Base-by-base conservation (phyloP, 2,113 vertebrate species). In the Rhinolophus ferrumequinum region DNA sequence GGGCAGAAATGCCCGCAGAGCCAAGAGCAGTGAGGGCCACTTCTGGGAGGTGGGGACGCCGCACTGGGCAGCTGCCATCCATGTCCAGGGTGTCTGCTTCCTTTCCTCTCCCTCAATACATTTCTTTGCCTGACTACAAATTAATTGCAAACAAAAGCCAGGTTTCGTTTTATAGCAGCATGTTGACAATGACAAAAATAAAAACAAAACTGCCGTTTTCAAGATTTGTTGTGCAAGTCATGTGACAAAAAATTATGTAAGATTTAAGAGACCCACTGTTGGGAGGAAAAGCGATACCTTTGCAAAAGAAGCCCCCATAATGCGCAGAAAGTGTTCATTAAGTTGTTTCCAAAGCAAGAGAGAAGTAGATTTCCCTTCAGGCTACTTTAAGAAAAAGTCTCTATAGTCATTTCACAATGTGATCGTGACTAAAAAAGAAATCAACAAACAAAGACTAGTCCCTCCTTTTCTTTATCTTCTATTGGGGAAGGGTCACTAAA, bases 311-410 rank as follows among this genome's bases (percentile, higher is more conserved):
- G 38, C 10, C 38, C 47, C 60, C 14, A 3, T 24, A 19, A 58
- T 41, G n/a, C 35, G 85, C 50, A 38, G 62, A 95, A 90, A 90
- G 62, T 93, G 35, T 52, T 47, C n/a, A n/a, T 66, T 5, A 44
- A 44, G 41, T 44, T n/a, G 18, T 64, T 62, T 94, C 95, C 82
- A 93, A 90, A 93, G 72, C 72, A 90, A 86, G 44, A 75, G 60
- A 93, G 52, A 90, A 92, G 92, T 3, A 76, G 50, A 93, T 83
- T 91, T 94, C 67, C 95, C 72, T 89, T 86, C 16, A 97, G 94
- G 82, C 62, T 79, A 76, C 89, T 28, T 89, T 30, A 88, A 77
- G 81, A 72, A 95, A 86, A 95, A 52, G 21, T 88, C 82, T 96
- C 15, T 28, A 86, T 28, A 86, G 33, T 88, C 72, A 56, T 8